Percentiles rank a stretch among this genome's conserved stretches.
Conservation (phyloP, 2,888 invertebrate species). For the Mesorhabditis spiculigera region DNA sequence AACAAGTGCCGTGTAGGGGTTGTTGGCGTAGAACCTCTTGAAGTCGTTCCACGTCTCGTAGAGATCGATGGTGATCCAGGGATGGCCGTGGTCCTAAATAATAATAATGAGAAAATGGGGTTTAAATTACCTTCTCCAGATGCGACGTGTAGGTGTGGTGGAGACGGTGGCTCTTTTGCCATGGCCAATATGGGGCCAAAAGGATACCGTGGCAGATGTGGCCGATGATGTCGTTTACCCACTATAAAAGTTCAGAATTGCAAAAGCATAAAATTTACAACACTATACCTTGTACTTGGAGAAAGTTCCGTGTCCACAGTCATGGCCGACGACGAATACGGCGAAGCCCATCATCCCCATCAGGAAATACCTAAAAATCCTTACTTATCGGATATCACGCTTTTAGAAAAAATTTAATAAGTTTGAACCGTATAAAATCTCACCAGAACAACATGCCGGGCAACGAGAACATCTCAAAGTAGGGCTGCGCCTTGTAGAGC, state of each 20-base stretch:
- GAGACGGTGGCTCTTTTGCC: conserved; percentile 44
- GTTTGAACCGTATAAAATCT: not conserved
- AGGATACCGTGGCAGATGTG: conserved; percentile 38
- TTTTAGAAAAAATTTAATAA: conserved; percentile 4
- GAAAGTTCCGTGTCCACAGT: conserved; percentile 46
- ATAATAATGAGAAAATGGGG: not conserved
- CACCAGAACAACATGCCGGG: conserved; percentile 34
- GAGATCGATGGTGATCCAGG: conserved; percentile 41
- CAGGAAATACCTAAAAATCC: conserved; percentile 28
- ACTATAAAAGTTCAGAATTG: conserved; percentile 7
- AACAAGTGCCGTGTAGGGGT: conserved; percentile 16
- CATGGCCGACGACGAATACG: conserved; percentile 45
- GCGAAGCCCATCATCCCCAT: conserved; percentile 46
- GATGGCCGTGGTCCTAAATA: conserved; percentile 36
- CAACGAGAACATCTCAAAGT: conserved; percentile 25
- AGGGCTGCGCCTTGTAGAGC: conserved; percentile 34
- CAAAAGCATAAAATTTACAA: not conserved
- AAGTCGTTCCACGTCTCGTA: conserved; percentile 17
- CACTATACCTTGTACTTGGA: conserved; percentile 23
- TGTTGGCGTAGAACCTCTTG: conserved; percentile 21
- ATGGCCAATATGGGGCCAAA: conserved; percentile 46
- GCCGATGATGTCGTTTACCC: conserved; percentile 42
- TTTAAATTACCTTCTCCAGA: conserved; percentile 14
- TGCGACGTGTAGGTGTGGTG: conserved; percentile 37
- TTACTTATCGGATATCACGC: not conserved